A percentile compares a stretch with the other conserved stretches of the same genome.
phyloP scores from a whole-genome alignment of 2,888 invertebrate genomes.

The Ophraella communa region DNA sequence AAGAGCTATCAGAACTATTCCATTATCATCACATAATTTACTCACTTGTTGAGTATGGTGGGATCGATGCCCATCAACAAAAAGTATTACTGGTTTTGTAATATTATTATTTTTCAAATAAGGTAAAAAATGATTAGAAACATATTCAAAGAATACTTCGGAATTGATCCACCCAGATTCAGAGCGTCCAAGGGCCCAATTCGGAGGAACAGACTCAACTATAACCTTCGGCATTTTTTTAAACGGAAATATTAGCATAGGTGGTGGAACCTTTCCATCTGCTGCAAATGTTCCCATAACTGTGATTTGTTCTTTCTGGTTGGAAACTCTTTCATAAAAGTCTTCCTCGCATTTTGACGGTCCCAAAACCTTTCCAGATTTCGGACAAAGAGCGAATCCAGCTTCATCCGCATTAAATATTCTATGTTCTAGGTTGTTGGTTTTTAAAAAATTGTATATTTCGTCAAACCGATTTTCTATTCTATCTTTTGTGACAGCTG shows the following conservation, averaged over 20 bases:
- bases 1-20: slow-evolving; percentile 41
- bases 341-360: no score
- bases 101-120: slow-evolving; percentile 21
- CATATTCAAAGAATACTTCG: slow-evolving; percentile 20
- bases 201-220: slow-evolving; percentile 31
- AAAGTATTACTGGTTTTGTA: slow-evolving; percentile 38
- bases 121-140: slow-evolving; percentile 14
- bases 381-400: slow-evolving; percentile 47
- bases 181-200: slow-evolving; percentile 32
- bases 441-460: background rate
- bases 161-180: slow-evolving; percentile 31
- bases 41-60: slow-evolving; percentile 38
- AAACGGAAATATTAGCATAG: slow-evolving; percentile 36
- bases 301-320: no score
- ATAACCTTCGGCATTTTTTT: slow-evolving; percentile 22
- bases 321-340: no score
- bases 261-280: slow-evolving; percentile 18
- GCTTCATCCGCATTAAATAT: slow-evolving; percentile 52
- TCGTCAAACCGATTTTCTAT: background rate
- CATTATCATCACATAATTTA: slow-evolving; percentile 41
- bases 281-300: slow-evolving; percentile 29
- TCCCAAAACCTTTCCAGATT: slow-evolving; percentile 33
- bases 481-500: slow-evolving; percentile 40
- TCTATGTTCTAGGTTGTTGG: slow-evolving; percentile 32
- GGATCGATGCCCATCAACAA: slow-evolving; percentile 47